These are phyloP conservation scores for Corydoras sp. DNA, from an alignment of 2,113 vertebrate species.

Conservation along the genomic window DNA sequence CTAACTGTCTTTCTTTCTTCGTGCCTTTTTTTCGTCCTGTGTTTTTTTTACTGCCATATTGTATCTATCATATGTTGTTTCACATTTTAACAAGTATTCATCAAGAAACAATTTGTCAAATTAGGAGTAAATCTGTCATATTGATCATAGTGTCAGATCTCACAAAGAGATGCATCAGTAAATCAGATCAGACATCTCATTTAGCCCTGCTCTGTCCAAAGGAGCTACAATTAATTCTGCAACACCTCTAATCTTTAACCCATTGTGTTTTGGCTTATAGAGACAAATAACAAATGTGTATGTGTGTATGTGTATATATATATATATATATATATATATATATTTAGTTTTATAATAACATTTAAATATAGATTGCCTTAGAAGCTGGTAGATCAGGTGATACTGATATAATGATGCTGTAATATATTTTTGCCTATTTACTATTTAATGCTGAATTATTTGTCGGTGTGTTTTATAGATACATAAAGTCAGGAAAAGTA, in stretches of 20 bases:
- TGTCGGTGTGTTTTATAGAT: no score
- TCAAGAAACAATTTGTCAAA: slow-evolving; percentile 34
- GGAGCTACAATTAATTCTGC: slow-evolving; percentile 42
- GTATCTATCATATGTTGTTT: slow-evolving; percentile 25
- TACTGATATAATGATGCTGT: no score
- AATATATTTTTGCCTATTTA: no score
- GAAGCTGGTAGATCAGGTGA: no score
- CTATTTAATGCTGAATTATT: no score
- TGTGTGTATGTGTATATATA: no score
- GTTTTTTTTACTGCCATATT: slow-evolving; percentile 1
- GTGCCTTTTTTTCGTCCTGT: slow-evolving; percentile 33
- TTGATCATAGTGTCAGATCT: slow-evolving; percentile 41
- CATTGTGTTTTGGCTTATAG: slow-evolving; percentile 2
- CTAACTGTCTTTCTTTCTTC: background rate
- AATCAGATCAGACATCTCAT: slow-evolving; percentile 45
- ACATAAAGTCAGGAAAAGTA: no score
- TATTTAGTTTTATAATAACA: no score
- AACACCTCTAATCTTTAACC: slow-evolving; percentile 44
- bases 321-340: no score
- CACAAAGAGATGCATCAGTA: background rate
- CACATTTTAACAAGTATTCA: no score
- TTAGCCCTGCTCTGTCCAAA: slow-evolving; percentile 39
- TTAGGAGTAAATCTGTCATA: slow-evolving; percentile 43
- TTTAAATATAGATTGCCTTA: no score
- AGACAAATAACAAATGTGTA: no score